A percentile compares a stretch with the other conserved stretches of the same genome.
Evolutionary conservation across 2,888 invertebrate genomes (phyloP).

Genomic region (Synergus itoensis): DNA sequence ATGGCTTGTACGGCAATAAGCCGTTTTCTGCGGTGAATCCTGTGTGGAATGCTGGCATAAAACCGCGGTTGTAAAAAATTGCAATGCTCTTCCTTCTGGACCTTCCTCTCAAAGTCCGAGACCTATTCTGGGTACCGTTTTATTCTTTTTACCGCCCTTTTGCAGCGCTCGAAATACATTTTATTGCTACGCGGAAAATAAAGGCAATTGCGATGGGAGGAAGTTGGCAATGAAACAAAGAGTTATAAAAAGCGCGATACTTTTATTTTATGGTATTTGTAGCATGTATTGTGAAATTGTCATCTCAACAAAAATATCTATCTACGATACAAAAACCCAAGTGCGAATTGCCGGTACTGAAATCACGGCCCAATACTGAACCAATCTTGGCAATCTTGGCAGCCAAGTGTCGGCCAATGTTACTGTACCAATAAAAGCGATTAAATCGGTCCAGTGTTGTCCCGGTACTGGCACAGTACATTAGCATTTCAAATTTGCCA

Average conservation of each 20-base stretch:
- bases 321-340: too few relatives aligned
- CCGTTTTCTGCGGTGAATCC: conserved; percentile 14
- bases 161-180: conserved; percentile 8
- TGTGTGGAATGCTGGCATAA: conserved; percentile 29
- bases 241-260: not conserved
- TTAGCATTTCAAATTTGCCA: too few relatives aligned
- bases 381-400: too few relatives aligned
- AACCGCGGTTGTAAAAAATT: conserved; percentile 3
- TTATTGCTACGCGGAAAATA: not conserved
- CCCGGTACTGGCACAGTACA: too few relatives aligned
- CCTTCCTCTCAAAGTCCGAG: not conserved
- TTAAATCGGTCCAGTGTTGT: too few relatives aligned
- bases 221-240: not conserved
- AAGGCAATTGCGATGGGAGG: not conserved
- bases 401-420: too few relatives aligned
- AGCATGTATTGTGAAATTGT: too few relatives aligned
- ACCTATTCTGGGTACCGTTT: conserved; percentile 30
- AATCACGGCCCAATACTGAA: too few relatives aligned
- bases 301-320: too few relatives aligned
- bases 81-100: conserved; percentile 19
- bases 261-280: too few relatives aligned
- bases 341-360: too few relatives aligned
- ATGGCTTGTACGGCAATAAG: conserved; percentile 31
- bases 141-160: conserved; percentile 12
- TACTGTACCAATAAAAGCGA: too few relatives aligned